Percentiles rank a stretch among this genome's conserved stretches.
Evolutionary conservation across 2,888 invertebrate genomes (phyloP).

Genomic region (Kryphioiulus occultus): DNA sequence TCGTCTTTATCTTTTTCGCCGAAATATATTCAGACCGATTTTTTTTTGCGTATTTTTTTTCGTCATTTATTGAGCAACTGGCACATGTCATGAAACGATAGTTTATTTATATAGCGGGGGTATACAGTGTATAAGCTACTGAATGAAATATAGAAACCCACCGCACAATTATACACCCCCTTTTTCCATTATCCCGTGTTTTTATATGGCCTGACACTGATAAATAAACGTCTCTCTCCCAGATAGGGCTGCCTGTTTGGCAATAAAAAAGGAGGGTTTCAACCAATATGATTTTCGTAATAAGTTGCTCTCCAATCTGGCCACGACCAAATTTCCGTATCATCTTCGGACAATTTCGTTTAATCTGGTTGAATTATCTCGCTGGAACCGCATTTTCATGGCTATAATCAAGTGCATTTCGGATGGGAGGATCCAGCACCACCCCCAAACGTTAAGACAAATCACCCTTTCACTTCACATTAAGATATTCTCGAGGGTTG

Average conservation of each 20-base stretch:
- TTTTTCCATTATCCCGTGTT: not conserved
- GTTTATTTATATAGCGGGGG: slow-evolving; percentile 2
- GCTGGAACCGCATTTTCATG: slow-evolving; percentile 30
- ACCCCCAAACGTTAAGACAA: not conserved
- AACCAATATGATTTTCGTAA: slow-evolving; percentile 38
- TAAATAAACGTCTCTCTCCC: slow-evolving; percentile 41
- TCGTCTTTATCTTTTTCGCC: slow-evolving; percentile 26
- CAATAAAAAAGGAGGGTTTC: slow-evolving; percentile 2
- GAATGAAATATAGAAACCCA: slow-evolving; percentile 21
- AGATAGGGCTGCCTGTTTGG: not conserved
- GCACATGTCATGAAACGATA: slow-evolving; percentile 44
- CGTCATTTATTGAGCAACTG: slow-evolving; percentile 32
- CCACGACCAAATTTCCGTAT: slow-evolving; percentile 38
- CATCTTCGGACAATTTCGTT: slow-evolving; percentile 43
- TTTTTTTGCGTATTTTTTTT: not conserved
- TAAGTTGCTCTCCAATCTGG: slow-evolving; percentile 39
- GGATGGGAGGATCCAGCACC: not conserved
- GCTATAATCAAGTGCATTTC: slow-evolving; percentile 17
- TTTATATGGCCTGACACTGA: slow-evolving; percentile 37
- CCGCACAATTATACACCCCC: not conserved
- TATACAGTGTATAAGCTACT: not conserved
- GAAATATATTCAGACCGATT: not conserved
- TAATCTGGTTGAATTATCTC: slow-evolving; percentile 44
- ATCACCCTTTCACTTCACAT: slow-evolving; percentile 2
- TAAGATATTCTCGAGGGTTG: not conserved